Percentiles rank a stretch among this genome's conserved stretches.
These are phyloP conservation scores for Acomys russatus DNA, from an alignment of 2,797 vertebrate genomes.

Conservation along the genomic window DNA sequence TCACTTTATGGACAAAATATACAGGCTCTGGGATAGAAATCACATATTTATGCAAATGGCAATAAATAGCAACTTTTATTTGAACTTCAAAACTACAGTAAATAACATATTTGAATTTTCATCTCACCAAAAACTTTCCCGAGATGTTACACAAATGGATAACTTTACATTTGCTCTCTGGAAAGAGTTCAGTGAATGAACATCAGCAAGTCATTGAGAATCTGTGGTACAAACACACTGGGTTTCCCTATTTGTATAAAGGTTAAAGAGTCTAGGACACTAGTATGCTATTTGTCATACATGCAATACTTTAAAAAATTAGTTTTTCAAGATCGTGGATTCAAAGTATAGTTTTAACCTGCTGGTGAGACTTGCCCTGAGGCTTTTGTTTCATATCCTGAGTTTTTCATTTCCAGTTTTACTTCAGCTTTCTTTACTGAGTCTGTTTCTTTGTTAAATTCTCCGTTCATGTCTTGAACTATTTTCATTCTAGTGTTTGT, in stretches of 20 bases:
- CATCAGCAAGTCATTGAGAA: not conserved
- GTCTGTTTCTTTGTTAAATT: not conserved
- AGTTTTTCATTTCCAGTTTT: not conserved
- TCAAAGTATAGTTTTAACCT: constrained; percentile 8
- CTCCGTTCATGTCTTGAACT: not conserved
- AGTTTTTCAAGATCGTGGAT: not conserved
- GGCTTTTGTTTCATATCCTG: not conserved
- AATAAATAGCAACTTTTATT: constrained; percentile 6
- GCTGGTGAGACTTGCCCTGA: not conserved
- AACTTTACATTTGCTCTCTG: not conserved
- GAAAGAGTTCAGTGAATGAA: not conserved
- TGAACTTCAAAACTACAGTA: constrained; percentile 3
- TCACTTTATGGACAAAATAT: constrained; percentile 45
- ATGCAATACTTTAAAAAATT: not conserved
- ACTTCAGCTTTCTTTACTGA: not conserved
- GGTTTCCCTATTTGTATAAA: not conserved
- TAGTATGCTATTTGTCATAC: not conserved
- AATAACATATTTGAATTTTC: not conserved
- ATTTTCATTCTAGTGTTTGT: not conserved
- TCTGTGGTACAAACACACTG: not conserved
- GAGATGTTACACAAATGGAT: not conserved
- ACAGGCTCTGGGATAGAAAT: constrained; percentile 33
- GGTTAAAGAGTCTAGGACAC: not conserved
- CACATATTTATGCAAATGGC: not conserved
- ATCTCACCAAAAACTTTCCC: not conserved